Evolutionary conservation across 1,140 invertebrate genomes (phyloP), one percentile per base, ranked within the genome.

Genomic region (Stegodyphus dumicola): DNA sequence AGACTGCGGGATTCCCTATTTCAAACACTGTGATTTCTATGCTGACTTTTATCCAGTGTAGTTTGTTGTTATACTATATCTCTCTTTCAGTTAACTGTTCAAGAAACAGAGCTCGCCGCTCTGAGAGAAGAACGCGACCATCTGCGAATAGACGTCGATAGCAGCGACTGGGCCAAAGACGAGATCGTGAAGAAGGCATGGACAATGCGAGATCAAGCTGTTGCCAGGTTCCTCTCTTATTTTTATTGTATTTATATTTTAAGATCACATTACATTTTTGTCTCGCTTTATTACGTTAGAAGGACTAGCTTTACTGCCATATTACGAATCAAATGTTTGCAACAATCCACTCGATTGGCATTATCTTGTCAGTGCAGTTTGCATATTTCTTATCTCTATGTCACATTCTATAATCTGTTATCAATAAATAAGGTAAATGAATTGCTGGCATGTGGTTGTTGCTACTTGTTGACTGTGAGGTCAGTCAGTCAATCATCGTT

Each of bases 181-280:
- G 95, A 97, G 87, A 92, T 96, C 13, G 93, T 98, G 11, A 90
- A 91, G 80, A 89, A 91, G 90, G 96, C 96, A 1, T 93, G 96
- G 89, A 93, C 94, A 77, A 94, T 96, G 87, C 92, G 97, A 17
- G 96, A 98, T 90, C 93, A 95, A 71, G 96, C 97, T 6, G 95
- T 97, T 6, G 93, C 94, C 48, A 93, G 95, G 90, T 90, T 86
- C 65, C 84, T 70, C 73, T 7, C 7, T 13, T 15, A 2, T 60
- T 60, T 5, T 60, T 60, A 9, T 60, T 10, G 0, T 15, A 1
- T 2, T 15, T 60, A 60, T 15, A 60, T 60, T 9, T 33, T 33
- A 33, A 33, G 33, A 33, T 33, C 33, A 33, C 3, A 33, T 33
- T 1, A 33, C 33, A 33, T 1, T 33, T 3, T 33, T 33, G 33